Percentiles rank a stretch among this genome's conserved stretches.
Evolutionary conservation across 2,888 invertebrate genomes (phyloP).

Genomic region (Ectemnius lituratus): DNA sequence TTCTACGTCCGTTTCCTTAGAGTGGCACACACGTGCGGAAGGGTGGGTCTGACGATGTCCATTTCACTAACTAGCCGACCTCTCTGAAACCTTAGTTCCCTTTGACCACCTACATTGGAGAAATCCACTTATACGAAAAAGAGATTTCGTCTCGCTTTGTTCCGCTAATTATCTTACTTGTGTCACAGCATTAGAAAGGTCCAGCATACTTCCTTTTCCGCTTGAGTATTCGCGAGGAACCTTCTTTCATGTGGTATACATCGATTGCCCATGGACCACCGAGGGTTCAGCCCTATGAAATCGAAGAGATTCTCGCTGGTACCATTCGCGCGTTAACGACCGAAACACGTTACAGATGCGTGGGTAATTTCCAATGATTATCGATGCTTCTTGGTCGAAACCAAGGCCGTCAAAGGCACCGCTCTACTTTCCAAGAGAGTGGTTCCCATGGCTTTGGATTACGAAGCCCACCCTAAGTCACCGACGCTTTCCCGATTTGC

Average conservation of each 20-base stretch:
- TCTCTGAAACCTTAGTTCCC: background rate
- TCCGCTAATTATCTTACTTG: background rate
- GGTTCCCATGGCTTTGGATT: slow-evolving; percentile 68
- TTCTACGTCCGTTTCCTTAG: background rate
- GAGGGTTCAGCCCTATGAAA: too few relatives aligned
- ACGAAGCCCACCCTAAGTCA: slow-evolving; percentile 49
- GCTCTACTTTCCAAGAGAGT: slow-evolving; percentile 1
- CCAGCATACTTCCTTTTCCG: too few relatives aligned
- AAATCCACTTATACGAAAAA: too few relatives aligned
- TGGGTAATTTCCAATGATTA: slow-evolving; percentile 75
- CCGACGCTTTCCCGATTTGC: slow-evolving; percentile 75
- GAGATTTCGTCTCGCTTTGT: background rate
- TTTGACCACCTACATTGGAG: background rate
- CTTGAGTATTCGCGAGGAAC: slow-evolving; percentile 15
- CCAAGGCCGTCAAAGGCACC: background rate
- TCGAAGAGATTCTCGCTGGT: background rate
- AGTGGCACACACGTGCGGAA: slow-evolving; percentile 12
- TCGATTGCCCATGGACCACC: background rate
- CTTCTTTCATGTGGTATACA: background rate
- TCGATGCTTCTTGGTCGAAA: slow-evolving; percentile 46
- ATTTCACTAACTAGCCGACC: background rate
- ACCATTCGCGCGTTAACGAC: slow-evolving; percentile 57
- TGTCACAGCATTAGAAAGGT: too few relatives aligned
- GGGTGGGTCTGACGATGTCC: slow-evolving; percentile 3
- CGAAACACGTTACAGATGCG: slow-evolving; percentile 71